phyloP scores from a whole-genome alignment of 2,797 vertebrate species.

The Erpetoichthys calabaricus region DNA sequence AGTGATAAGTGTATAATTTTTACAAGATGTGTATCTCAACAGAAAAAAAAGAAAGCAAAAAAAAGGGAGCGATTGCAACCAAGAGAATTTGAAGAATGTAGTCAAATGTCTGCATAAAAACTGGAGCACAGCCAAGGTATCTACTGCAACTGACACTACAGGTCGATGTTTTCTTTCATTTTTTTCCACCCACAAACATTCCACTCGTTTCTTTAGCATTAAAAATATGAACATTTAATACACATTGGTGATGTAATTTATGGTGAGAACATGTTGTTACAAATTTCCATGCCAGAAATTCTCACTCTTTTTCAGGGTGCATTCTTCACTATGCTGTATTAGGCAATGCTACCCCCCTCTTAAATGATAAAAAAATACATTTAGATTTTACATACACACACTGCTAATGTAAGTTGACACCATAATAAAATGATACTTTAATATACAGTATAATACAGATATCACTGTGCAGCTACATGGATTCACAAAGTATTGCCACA shows the following conservation, averaged over 20 bases:
- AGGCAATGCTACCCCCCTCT: no score
- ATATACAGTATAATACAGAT: no score
- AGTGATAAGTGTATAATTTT: conserved; percentile 23
- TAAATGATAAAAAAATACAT: no score
- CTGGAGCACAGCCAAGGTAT: conserved; percentile 23
- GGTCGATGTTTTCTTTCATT: conserved; percentile 19
- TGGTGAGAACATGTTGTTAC: conserved; percentile 9
- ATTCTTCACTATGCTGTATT: no score
- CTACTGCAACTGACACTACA: conserved; percentile 11
- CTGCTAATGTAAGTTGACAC: no score
- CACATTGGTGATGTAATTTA: conserved; percentile 14
- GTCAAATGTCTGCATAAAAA: conserved; percentile 34
- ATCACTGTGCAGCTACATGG: no score
- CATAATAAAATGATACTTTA: no score
- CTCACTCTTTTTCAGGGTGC: no score
- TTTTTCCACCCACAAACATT: conserved; percentile 23
- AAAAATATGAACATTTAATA: conserved; percentile 7
- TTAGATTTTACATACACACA: no score
- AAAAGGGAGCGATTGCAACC: conserved; percentile 9
- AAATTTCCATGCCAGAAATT: not conserved
- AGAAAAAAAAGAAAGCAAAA: no score
- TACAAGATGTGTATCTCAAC: conserved; percentile 18
- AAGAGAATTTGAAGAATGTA: conserved; percentile 39
- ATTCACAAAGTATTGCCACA: no score
- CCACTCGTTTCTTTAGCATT: conserved; percentile 16